Percentiles rank a stretch among this genome's conserved stretches.
These are phyloP conservation scores for Heliconius himera DNA, from an alignment of 1,140 invertebrate genomes.

Conservation along the genomic window DNA sequence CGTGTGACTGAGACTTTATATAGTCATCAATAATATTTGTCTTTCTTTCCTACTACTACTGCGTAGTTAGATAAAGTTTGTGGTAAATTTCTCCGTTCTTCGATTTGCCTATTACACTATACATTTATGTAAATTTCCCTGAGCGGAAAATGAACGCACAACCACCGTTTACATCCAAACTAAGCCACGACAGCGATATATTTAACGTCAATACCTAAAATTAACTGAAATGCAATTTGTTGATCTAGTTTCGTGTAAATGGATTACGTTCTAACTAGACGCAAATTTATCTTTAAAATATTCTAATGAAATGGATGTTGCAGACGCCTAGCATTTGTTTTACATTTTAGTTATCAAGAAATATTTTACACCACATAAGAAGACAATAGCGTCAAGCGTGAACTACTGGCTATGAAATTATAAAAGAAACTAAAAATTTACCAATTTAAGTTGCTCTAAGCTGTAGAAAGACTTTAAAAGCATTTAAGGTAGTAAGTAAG, in stretches of 20 bases:
- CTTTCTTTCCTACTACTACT: neutral
- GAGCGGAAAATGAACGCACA: neutral
- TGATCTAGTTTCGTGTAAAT: constrained; percentile 1
- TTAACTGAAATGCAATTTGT: neutral
- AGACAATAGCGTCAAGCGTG: no score
- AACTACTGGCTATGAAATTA: neutral
- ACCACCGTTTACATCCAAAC: neutral
- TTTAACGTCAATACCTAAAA: neutral
- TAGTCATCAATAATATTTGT: neutral
- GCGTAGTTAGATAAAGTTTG: no score
- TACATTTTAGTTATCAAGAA: neutral
- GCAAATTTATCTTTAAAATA: constrained; percentile 11
- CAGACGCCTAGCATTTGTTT: neutral
- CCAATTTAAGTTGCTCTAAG: neutral
- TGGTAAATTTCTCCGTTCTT: no score
- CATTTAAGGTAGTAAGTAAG: constrained; percentile 2
- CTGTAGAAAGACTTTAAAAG: neutral
- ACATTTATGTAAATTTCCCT: no score
- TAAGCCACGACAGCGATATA: neutral
- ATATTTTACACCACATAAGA: no score
- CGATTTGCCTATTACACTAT: no score
- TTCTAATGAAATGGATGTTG: neutral
- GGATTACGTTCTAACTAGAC: no score
- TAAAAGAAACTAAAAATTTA: neutral
- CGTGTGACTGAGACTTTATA: constrained; percentile 12